Conservation (phyloP, 30 jellyfish, hydroid and myxozoan genomes). For the Chironex yamaguchii region DNA sequence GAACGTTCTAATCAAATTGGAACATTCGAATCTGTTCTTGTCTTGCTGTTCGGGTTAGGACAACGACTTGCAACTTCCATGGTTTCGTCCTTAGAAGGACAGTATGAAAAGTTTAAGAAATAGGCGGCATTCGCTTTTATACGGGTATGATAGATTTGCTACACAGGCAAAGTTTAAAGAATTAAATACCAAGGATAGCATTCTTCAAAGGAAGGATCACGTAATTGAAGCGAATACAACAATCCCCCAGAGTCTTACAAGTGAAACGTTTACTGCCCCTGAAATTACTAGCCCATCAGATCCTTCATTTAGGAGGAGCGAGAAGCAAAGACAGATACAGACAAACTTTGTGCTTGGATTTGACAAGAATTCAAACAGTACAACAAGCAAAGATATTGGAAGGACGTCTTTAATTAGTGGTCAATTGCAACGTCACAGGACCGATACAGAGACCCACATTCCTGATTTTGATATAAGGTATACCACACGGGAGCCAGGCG, state of each 20-base stretch:
- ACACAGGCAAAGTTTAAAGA: neutral
- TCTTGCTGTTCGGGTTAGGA: too few relatives aligned
- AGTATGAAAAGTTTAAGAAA: neutral
- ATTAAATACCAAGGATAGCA: neutral
- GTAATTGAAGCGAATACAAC: neutral
- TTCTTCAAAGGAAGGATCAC: neutral
- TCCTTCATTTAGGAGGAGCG: neutral
- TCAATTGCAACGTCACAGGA: neutral
- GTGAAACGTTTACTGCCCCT: neutral
- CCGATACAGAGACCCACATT: neutral
- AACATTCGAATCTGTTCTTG: too few relatives aligned
- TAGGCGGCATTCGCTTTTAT: neutral
- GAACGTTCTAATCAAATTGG: too few relatives aligned
- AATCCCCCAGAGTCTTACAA: neutral
- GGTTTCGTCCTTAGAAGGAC: too few relatives aligned
- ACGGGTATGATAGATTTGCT: neutral
- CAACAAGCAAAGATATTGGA: neutral
- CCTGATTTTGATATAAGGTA: neutral
- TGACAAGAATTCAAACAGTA: neutral
- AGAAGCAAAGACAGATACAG: neutral
- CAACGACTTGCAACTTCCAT: too few relatives aligned
- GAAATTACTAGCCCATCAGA: neutral
- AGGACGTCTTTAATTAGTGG: neutral
- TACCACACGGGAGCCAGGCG: neutral
- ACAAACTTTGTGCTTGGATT: neutral